Evolutionary conservation across 2,888 invertebrate genomes (phyloP).

Genomic region (Habrosyne pyritoides): DNA sequence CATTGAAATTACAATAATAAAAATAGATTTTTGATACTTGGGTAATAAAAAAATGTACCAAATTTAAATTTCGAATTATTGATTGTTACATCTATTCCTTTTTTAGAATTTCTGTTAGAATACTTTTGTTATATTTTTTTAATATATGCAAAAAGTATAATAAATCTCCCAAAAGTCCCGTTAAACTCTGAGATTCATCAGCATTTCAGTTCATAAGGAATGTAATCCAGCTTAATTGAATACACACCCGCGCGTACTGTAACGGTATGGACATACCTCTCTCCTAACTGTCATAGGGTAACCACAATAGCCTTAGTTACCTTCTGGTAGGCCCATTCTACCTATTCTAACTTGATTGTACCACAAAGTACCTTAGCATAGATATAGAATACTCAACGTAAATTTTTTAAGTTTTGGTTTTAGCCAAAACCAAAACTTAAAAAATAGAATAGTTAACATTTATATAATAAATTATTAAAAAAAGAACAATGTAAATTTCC

Average conservation of each 20-base stretch:
- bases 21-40: no score
- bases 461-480: no score
- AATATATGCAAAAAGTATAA: background rate
- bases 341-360: background rate
- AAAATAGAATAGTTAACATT: no score
- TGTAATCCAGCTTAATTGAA: slow-evolving; percentile 24
- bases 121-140: background rate
- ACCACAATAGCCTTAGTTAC: slow-evolving; percentile 33
- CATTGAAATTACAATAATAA: no score
- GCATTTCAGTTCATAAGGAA: slow-evolving; percentile 10
- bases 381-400: background rate
- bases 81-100: no score
- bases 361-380: background rate
- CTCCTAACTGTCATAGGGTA: slow-evolving; percentile 33
- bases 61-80: no score
- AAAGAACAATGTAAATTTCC: no score
- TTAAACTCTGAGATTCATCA: background rate
- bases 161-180: background rate
- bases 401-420: no score
- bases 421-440: background rate
- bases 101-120: background rate
- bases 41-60: no score
- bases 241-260: slow-evolving; percentile 14
- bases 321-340: slow-evolving; percentile 6
- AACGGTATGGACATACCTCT: slow-evolving; percentile 24